These are phyloP conservation scores for Oasisia sp. DNA, from an alignment of 2,888 invertebrate species.

Conservation along the genomic window DNA sequence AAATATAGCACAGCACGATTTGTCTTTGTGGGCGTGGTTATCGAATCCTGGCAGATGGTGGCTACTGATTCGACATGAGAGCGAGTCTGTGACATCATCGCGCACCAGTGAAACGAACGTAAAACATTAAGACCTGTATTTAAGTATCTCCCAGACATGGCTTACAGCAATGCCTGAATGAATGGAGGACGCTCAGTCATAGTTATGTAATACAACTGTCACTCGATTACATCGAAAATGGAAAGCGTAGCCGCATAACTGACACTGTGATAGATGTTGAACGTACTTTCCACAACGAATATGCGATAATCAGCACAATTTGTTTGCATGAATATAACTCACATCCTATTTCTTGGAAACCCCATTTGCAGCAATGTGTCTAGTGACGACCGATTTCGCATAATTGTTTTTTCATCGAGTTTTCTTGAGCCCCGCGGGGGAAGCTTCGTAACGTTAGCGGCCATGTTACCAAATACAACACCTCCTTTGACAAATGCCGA, in stretches of 20 bases:
- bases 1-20: too few species aligned
- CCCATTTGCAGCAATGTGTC: constrained; percentile 89
- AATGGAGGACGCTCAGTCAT: too few species aligned
- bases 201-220: not conserved
- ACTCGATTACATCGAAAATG: too few species aligned
- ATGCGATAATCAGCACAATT: not conserved
- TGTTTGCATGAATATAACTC: constrained; percentile 67
- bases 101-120: not conserved
- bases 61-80: too few species aligned
- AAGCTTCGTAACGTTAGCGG: constrained; percentile 30
- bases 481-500: not conserved
- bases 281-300: not conserved
- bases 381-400: constrained; percentile 67
- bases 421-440: constrained; percentile 39
- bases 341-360: constrained; percentile 88
- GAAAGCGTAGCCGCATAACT: not conserved
- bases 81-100: too few species aligned
- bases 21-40: too few species aligned
- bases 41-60: too few species aligned
- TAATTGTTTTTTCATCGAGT: constrained; percentile 43
- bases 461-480: not conserved
- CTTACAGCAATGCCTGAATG: not conserved
- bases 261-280: not conserved
- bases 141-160: not conserved
- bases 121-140: not conserved